Evolutionary conservation across 2,113 vertebrate species (phyloP), one percentile per base, ranked within the genome.

Genomic region (Oncorhynchus masou): DNA sequence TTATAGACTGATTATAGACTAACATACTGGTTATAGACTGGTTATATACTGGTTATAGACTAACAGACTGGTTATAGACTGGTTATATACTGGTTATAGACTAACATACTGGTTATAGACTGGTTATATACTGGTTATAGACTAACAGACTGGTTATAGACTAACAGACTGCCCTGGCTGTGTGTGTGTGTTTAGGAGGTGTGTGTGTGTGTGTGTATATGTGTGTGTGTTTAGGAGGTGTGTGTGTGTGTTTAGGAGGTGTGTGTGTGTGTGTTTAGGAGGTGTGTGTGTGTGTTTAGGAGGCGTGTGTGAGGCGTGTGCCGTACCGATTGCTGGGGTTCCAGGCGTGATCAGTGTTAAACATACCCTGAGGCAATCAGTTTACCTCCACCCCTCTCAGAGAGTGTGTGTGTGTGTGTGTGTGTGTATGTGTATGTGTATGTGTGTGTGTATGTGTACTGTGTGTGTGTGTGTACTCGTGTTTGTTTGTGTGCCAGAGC

Each of bases 361-460:
- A 87, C 88, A 84, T 81, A 84, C 85, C 88, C 84, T 0, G 39
- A 73, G 84, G 88, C 87, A 67, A 83, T 80, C 57, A 27, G 83
- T 75, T 84, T 85, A 87, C 88, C 86, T 79, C 74, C 29, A 2
- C 83, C 83, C 15, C 79, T 73, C 80, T 68, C 74, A 79, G 27
- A 70, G 29, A 67, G 39, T n/a, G 51, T 68, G 24, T 49, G 34
- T 66, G 39, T 71, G 22, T 24, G 15, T 16, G 13, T 72, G 25
- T 72, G 5, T 31, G 31, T 31, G 5, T 31, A 0, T 6, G 31
- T 34, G 31, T 70, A n/a, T 74, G 34, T 15, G 51, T 68, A 16
- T 20, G 34, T 49, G 7, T 39, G 34, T 82, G 15, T 9, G 39
- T 71, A 22, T 24, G 6, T 16, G 24, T 72, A n/a, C n/a, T n/a